Evolutionary conservation across 2,888 invertebrate species (phyloP).

Genomic region (Cordylochernes scorpioides): DNA sequence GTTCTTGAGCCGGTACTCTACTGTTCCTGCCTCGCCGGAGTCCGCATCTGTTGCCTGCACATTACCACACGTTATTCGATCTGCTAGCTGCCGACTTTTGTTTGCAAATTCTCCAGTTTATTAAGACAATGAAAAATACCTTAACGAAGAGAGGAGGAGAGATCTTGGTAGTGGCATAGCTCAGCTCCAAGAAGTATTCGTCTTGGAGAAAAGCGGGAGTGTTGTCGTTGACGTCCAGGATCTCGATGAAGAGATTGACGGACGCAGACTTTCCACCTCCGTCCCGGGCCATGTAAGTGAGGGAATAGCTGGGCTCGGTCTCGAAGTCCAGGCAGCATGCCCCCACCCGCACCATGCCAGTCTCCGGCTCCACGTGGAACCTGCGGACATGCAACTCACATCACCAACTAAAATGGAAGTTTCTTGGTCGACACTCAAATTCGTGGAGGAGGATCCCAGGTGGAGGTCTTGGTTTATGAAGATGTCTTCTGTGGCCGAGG

Average conservation of each 20-base stretch:
- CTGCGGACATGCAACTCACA: conserved; percentile 15
- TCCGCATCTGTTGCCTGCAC: not conserved
- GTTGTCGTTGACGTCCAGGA: conserved; percentile 49
- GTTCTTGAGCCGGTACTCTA: conserved; percentile 28
- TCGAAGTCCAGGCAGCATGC: conserved; percentile 40
- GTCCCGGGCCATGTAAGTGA: conserved; percentile 51
- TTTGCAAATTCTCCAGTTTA: not conserved
- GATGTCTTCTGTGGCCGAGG: too few species aligned
- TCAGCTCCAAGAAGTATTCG: conserved; percentile 43
- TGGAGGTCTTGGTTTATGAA: too few species aligned
- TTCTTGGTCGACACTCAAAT: too few species aligned
- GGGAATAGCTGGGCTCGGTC: conserved; percentile 44
- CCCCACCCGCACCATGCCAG: conserved; percentile 38
- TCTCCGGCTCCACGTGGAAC: conserved; percentile 37
- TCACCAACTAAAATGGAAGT: too few species aligned
- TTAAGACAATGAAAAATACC: conserved; percentile 18
- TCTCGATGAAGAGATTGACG: conserved; percentile 39
- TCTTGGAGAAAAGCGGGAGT: conserved; percentile 38
- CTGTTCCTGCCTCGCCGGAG: too few species aligned
- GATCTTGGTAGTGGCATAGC: conserved; percentile 45
- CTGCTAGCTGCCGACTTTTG: not conserved
- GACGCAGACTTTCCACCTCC: conserved; percentile 39
- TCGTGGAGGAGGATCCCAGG: too few species aligned
- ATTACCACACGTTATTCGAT: not conserved
- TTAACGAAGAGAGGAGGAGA: conserved; percentile 49